Percentiles rank a stretch among this genome's conserved stretches.
phyloP scores from a whole-genome alignment of 2,797 vertebrate species.

The Spea hammondii region DNA sequence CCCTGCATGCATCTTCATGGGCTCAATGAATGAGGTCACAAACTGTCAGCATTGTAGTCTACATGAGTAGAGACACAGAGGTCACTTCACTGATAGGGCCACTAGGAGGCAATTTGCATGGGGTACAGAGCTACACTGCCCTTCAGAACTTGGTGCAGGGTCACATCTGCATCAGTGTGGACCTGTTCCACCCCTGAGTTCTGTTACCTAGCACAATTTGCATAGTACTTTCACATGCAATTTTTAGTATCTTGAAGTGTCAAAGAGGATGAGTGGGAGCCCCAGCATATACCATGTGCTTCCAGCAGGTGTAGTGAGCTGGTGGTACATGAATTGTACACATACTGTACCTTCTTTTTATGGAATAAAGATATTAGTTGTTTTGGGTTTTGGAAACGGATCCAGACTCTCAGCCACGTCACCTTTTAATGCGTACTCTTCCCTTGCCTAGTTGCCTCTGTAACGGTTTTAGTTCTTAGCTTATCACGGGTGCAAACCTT shows the following conservation, averaged over 20 bases:
- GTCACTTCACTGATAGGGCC: no score
- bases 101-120: no score
- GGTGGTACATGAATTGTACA: background rate
- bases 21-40: no score
- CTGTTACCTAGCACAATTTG: no score
- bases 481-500: background rate
- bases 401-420: background rate
- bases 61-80: no score
- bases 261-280: conserved; percentile 6
- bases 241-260: background rate
- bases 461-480: background rate
- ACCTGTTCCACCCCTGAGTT: no score
- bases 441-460: background rate
- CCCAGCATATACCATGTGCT: background rate
- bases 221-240: background rate
- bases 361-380: background rate
- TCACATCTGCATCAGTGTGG: no score
- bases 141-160: no score
- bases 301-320: background rate
- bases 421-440: background rate
- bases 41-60: no score
- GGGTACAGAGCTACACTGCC: no score
- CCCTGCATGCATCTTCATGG: no score
- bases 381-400: background rate
- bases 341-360: background rate